Conservation (phyloP, 2,113 vertebrate species). For the Nesoenas mayeri region DNA sequence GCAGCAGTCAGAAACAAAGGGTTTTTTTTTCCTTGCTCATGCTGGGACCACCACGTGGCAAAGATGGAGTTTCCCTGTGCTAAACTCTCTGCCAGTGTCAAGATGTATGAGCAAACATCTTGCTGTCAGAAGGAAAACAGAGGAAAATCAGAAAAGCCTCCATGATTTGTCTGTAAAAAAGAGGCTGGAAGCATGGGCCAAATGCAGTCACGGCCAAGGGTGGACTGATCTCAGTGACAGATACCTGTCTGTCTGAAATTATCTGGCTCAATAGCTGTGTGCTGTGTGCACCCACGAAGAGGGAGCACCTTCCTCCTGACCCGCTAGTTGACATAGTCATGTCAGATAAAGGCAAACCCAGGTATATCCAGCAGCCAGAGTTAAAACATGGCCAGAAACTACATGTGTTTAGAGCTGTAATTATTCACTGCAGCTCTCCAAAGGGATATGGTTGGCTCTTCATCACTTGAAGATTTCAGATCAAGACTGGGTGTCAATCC, state of each 20-base stretch:
- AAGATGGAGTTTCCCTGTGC: background rate
- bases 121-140: background rate
- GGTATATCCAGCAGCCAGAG: background rate
- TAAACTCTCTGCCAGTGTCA: background rate
- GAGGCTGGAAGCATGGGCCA: background rate
- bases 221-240: background rate
- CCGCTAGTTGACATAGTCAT: background rate
- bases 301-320: background rate
- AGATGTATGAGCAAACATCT: background rate
- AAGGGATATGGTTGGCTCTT: background rate
- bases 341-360: background rate
- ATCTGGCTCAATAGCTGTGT: background rate
- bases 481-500: background rate
- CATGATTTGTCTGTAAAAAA: background rate
- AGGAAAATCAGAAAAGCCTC: background rate
- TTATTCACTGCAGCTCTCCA: background rate
- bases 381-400: background rate
- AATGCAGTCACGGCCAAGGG: background rate
- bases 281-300: fast-evolving
- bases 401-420: background rate
- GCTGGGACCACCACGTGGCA: background rate
- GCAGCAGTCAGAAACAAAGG: background rate
- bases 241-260: background rate
- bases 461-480: background rate
- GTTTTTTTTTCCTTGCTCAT: background rate